Evolutionary conservation across 2,113 vertebrate genomes (phyloP).

Genomic region (Pelusios castaneus): DNA sequence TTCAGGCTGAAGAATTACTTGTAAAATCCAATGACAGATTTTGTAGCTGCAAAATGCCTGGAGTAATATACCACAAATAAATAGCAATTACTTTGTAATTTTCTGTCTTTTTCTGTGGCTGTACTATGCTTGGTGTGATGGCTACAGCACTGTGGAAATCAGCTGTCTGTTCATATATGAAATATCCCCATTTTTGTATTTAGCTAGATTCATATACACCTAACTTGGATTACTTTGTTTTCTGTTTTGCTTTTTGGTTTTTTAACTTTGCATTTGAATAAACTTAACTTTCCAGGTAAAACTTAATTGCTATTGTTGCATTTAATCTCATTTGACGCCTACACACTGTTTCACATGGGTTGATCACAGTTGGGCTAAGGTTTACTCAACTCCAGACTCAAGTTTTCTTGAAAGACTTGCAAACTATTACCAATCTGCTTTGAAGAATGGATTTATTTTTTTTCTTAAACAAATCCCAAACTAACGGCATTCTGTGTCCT

Average conservation of each 20-base stretch:
- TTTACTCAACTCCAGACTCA: background rate
- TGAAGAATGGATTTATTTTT: background rate
- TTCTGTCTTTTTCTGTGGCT: background rate
- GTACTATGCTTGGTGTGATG: background rate
- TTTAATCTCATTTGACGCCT: too few relatives aligned
- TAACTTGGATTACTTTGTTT: background rate
- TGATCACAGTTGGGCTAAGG: too few relatives aligned
- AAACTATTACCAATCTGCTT: background rate
- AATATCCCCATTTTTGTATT: background rate
- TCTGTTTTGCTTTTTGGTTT: background rate
- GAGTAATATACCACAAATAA: background rate
- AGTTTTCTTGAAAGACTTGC: background rate
- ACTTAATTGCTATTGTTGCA: too few relatives aligned
- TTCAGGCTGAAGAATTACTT: background rate
- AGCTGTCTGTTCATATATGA: background rate
- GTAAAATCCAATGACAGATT: background rate
- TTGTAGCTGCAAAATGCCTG: background rate
- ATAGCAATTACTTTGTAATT: background rate
- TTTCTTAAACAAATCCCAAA: background rate
- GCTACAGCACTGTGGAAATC: background rate
- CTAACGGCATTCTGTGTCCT: background rate
- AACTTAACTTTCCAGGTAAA: too few relatives aligned
- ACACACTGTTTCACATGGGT: too few relatives aligned
- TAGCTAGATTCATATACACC: background rate
- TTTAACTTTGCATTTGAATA: background rate